These are phyloP conservation scores for Tragelaphus strepsiceros DNA, from an alignment of 2,113 vertebrate species.

Conservation along the genomic window DNA sequence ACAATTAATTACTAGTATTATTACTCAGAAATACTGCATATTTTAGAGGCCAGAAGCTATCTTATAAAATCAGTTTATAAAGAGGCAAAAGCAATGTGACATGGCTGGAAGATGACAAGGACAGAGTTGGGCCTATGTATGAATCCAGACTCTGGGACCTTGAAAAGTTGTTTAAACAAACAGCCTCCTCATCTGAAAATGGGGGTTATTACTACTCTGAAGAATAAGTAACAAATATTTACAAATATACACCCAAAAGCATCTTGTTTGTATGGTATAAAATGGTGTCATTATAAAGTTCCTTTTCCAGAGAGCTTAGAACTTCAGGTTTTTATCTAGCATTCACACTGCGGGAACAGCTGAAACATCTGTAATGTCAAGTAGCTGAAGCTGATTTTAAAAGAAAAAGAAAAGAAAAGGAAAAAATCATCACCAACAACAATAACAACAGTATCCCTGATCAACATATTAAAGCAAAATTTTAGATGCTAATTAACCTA, in stretches of 20 bases:
- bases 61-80: slow-evolving; percentile 17
- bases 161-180: not conserved
- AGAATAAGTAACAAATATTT: not conserved
- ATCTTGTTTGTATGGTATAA: not conserved
- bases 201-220: not conserved
- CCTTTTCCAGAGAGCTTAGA: slow-evolving; percentile 27
- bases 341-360: not conserved
- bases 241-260: not conserved
- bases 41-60: not conserved
- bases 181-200: not conserved
- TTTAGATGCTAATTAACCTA: not conserved
- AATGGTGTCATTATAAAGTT: not conserved
- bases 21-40: not conserved
- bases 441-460: slow-evolving; percentile 22
- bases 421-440: not conserved
- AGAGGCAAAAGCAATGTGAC: not conserved
- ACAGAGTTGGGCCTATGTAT: not conserved
- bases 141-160: not conserved
- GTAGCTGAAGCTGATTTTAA: not conserved
- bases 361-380: slow-evolving; percentile 18
- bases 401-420: not conserved
- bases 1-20: not conserved
- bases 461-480: slow-evolving; percentile 31
- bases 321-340: slow-evolving; percentile 1
- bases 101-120: not conserved